Evolutionary conservation across 2,888 invertebrate genomes (phyloP).

Genomic region (Apamea monoglypha): DNA sequence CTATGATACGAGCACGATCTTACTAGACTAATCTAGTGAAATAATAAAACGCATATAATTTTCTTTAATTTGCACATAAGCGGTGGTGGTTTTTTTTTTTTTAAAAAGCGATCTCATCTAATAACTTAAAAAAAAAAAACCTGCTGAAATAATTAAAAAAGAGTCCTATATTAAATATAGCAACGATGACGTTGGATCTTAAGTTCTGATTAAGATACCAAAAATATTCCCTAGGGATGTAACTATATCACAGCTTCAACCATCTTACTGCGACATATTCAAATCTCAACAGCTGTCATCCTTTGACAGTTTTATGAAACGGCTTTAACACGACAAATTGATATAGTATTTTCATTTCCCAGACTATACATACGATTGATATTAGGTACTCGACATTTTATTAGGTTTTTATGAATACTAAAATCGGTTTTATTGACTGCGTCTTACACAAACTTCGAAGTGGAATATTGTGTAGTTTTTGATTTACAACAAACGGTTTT

Average conservation of each 20-base stretch:
- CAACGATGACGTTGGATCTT: too few species aligned
- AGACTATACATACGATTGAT: neutral
- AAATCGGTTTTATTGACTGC: neutral
- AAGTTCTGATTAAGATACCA: too few species aligned
- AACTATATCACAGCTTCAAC: too few species aligned
- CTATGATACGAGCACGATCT: neutral
- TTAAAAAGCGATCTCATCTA: too few species aligned
- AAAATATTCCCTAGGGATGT: too few species aligned
- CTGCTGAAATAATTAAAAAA: too few species aligned
- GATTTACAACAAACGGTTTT: conserved; percentile 1
- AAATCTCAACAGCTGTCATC: neutral
- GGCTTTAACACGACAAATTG: too few species aligned
- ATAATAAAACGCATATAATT: too few species aligned
- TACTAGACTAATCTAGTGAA: neutral
- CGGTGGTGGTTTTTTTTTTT: too few species aligned
- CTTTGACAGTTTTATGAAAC: neutral
- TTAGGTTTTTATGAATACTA: neutral
- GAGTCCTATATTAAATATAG: too few species aligned
- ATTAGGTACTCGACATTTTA: neutral
- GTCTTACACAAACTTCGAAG: neutral
- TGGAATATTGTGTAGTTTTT: conserved; percentile 11
- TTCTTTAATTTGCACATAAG: too few species aligned
- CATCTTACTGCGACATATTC: neutral
- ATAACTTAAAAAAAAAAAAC: too few species aligned
- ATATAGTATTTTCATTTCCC: neutral